These are phyloP conservation scores for Alcedo atthis DNA, from an alignment of 2,797 vertebrate genomes.

Conservation along the genomic window DNA sequence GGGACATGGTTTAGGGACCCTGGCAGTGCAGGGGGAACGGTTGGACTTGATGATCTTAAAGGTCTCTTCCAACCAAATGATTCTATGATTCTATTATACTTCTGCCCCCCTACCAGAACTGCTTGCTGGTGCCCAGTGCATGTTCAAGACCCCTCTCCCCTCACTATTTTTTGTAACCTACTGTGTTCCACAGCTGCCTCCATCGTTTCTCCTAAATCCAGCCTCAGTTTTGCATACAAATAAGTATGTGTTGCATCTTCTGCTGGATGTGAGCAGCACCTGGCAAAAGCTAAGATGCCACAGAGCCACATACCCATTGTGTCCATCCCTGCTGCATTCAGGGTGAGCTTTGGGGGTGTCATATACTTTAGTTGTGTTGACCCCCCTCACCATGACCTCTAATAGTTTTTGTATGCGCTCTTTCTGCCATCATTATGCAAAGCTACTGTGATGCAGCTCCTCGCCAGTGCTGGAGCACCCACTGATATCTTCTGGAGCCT, in stretches of 20 bases:
- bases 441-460: not conserved
- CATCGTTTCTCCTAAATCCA: not conserved
- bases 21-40: too few species aligned
- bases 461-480: fast-evolving
- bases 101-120: not conserved
- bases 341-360: not conserved
- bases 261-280: not conserved
- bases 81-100: too few species aligned
- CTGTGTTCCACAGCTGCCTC: not conserved
- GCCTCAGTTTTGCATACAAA: not conserved
- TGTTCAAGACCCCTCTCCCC: not conserved
- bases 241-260: not conserved
- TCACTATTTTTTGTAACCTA: not conserved
- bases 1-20: too few species aligned
- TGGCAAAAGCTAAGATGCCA: fast-evolving
- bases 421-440: not conserved
- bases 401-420: not conserved
- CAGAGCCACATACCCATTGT: fast-evolving
- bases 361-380: not conserved
- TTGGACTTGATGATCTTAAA: too few species aligned
- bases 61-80: too few species aligned
- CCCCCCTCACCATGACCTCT: not conserved
- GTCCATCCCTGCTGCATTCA: not conserved
- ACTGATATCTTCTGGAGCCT: not conserved
- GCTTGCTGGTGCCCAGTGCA: not conserved